Base-by-base conservation (phyloP, 2,888 invertebrate genomes). In the Drosophila subsilvestris region DNA sequence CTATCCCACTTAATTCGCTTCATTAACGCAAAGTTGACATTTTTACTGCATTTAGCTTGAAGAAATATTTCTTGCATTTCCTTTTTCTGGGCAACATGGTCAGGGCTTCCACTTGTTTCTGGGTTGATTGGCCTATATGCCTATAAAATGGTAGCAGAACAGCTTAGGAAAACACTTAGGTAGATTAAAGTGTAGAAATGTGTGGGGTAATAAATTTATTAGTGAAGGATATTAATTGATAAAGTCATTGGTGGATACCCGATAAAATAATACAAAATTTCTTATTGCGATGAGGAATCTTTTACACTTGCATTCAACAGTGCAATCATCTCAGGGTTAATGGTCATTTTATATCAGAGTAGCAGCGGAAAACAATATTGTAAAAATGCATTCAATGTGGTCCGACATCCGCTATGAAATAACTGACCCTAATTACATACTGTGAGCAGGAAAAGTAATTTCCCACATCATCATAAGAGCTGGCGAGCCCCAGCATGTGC, bases 1-100 rank as follows among this genome's bases (percentile, higher is more conserved):
- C 45, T 65, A 47, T 37, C 59, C 51, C 72, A 68, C 62, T 63
- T 68, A 75, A 80, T 78, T 60, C 61, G 76, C 72, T 71, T 76
- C 74, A 81, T 82, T 80, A 79, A 59, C 71, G 76, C 62, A 59
- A 44, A 70, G 70, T 65, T 74, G 79, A 74, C 80, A 80, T 70
- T 66, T 71, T 72, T 32, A 62, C 45, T 58, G 63, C 53, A 62
- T 54, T 74, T 69, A 66, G 65, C 61, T 80, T 48, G 66, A 71
- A 75, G 27, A 27, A 61, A 47, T 62, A 78, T 76, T 75, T 73
- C 57, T 69, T 70, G 37, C 43, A 69, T 74, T 84, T 75, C 60
- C 77, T 61, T 56, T 20, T 43, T 56, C 18, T 51, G 51, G 54
- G 63, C n/a, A 42, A 51, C 37, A 14, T 57, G 51, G 18, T 37